A percentile compares a stretch with the other conserved stretches of the same genome.
Evolutionary conservation across 2,888 invertebrate species (phyloP).

Genomic region (Chromoteleia sp.): DNA sequence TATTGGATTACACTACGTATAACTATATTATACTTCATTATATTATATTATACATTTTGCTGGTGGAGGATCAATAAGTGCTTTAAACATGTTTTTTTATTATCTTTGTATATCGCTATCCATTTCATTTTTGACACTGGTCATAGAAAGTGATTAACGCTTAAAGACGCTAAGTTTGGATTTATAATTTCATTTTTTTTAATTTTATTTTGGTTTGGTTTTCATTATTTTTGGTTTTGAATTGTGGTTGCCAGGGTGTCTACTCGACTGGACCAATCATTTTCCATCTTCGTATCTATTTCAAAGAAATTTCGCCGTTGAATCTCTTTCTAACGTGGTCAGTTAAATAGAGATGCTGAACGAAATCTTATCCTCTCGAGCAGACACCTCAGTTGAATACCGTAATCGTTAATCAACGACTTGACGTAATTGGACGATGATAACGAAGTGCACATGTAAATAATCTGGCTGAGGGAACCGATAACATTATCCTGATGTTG

Average conservation of each 20-base stretch:
- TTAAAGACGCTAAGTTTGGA: slow-evolving; percentile 35
- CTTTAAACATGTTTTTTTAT: slow-evolving; percentile 59
- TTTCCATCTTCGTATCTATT: neutral
- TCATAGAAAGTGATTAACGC: slow-evolving; percentile 44
- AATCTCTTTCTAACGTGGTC: too few relatives aligned
- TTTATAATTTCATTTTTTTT: slow-evolving; percentile 20
- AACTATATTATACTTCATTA: slow-evolving; percentile 59
- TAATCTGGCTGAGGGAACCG: slow-evolving; percentile 45
- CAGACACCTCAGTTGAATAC: neutral
- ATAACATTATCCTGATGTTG: slow-evolving; percentile 47
- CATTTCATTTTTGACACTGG: slow-evolving; percentile 54
- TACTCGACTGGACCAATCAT: slow-evolving; percentile 9
- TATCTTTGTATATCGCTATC: slow-evolving; percentile 52
- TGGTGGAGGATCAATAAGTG: slow-evolving; percentile 67
- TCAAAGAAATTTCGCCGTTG: neutral
- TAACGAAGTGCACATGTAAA: slow-evolving; percentile 47
- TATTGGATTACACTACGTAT: slow-evolving; percentile 55
- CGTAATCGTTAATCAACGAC: slow-evolving; percentile 36
- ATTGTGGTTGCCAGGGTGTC: slow-evolving; percentile 21
- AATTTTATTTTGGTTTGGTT: slow-evolving; percentile 10
- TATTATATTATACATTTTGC: slow-evolving; percentile 48
- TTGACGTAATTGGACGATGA: slow-evolving; percentile 26
- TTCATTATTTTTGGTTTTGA: slow-evolving; percentile 25
- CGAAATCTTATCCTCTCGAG: slow-evolving; percentile 1
- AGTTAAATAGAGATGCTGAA: neutral